Conservation (phyloP, 1,140 invertebrate species). For the Drosophila insularis region DNA sequence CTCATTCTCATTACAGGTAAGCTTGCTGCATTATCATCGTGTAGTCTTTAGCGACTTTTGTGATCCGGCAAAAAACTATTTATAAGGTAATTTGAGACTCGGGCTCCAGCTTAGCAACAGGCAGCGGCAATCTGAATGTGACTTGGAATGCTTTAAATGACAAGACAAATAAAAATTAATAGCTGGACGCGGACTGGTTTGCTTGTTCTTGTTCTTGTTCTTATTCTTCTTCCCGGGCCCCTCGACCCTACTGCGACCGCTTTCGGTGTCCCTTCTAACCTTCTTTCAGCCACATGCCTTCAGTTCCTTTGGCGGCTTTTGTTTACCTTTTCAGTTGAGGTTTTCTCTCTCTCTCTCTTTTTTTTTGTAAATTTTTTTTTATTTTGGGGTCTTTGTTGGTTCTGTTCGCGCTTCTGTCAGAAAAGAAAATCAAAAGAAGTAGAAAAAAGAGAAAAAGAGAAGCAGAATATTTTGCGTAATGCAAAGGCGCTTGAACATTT, state of each 20-base stretch:
- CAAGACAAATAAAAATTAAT: slow-evolving; percentile 76
- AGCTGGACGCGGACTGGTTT: slow-evolving; percentile 42
- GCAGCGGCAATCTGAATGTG: background rate
- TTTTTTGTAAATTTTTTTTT: slow-evolving; percentile 19
- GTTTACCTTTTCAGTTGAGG: slow-evolving; percentile 66
- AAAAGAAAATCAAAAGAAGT: slow-evolving; percentile 6
- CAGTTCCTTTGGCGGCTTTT: slow-evolving; percentile 68
- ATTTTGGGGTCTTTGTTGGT: slow-evolving; percentile 60
- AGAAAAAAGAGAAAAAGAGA: slow-evolving; percentile 18
- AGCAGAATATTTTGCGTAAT: slow-evolving; percentile 59
- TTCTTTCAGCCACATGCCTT: slow-evolving; percentile 18
- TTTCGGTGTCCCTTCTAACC: background rate
- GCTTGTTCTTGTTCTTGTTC: background rate
- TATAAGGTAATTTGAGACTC: slow-evolving; percentile 69
- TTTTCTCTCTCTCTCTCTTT: slow-evolving; percentile 28
- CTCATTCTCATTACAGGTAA: slow-evolving; percentile 43
- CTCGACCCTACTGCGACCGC: background rate
- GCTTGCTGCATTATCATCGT: slow-evolving; percentile 18
- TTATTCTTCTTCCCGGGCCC: background rate
- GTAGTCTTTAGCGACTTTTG: slow-evolving; percentile 58
- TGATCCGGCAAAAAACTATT: slow-evolving; percentile 61
- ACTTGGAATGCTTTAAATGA: slow-evolving; percentile 65
- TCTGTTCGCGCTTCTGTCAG: slow-evolving; percentile 58
- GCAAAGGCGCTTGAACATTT: slow-evolving; percentile 52
- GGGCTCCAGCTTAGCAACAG: slow-evolving; percentile 52